phyloP scores from a whole-genome alignment of 2,888 invertebrate species.

The Sesamia inferens region DNA sequence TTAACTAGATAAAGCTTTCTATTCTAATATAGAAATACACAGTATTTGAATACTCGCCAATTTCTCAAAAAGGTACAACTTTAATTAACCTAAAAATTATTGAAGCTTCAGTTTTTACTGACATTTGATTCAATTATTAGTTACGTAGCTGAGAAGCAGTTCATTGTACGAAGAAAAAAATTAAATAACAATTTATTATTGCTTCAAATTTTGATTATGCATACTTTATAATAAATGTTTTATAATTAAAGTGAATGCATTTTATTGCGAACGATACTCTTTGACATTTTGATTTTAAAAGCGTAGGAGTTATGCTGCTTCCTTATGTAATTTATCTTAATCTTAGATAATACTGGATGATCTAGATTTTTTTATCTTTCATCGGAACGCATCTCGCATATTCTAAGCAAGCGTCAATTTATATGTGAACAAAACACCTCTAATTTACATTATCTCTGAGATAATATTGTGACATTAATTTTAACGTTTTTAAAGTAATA shows the following conservation, averaged over 20 bases:
- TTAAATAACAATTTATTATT: constrained; percentile 6
- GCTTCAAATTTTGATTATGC: constrained; percentile 14
- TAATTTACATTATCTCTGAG: neutral
- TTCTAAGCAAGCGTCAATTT: no score
- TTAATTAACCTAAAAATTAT: no score
- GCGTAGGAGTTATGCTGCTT: neutral
- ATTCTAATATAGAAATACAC: no score
- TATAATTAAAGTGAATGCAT: constrained; percentile 7
- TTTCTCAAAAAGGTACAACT: no score
- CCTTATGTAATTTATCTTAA: constrained; percentile 10
- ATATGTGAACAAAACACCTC: no score
- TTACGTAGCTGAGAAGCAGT: neutral
- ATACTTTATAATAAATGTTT: constrained; percentile 5
- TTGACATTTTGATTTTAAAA: constrained; percentile 15
- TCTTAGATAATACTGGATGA: neutral
- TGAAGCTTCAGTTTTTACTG: neutral
- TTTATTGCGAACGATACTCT: constrained; percentile 3
- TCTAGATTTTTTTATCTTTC: neutral
- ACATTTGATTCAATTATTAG: neutral
- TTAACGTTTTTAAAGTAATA: neutral
- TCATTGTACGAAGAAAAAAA: neutral
- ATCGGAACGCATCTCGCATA: no score
- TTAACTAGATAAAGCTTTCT: no score
- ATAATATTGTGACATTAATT: neutral
- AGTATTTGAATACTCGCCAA: no score